Conservation (phyloP, 2,113 vertebrate genomes). For the Alligator mississippiensis region DNA sequence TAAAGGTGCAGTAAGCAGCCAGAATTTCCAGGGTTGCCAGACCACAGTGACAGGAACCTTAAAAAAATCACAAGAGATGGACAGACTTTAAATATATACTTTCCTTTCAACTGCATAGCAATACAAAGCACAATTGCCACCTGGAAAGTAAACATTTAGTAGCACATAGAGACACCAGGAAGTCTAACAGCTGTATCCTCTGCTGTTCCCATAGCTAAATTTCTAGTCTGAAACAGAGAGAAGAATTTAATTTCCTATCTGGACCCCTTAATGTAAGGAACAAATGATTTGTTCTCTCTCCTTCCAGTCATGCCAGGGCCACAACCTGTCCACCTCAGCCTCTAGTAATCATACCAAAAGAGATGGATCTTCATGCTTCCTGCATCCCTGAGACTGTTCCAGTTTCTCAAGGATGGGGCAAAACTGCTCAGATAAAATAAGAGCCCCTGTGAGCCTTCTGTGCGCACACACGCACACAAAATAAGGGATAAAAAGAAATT, state of each 20-base stretch:
- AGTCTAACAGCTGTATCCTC: background rate
- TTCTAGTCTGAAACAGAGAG: constrained; percentile 10
- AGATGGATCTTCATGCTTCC: background rate
- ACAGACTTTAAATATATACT: constrained; percentile 62
- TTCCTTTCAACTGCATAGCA: constrained; percentile 64
- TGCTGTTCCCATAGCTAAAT: constrained; percentile 2
- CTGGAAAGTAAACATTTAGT: constrained; percentile 33
- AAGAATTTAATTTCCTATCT: background rate
- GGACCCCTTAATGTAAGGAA: background rate
- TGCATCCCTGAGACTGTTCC: background rate
- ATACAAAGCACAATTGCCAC: constrained; percentile 9
- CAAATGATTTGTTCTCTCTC: background rate
- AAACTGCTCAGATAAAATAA: background rate
- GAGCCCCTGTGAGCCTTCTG: background rate
- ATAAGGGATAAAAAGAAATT: background rate
- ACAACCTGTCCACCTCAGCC: background rate
- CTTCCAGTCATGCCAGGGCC: background rate
- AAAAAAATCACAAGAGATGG: constrained; percentile 49
- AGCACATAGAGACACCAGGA: background rate
- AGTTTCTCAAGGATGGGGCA: background rate
- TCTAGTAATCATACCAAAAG: background rate
- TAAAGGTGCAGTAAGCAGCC: background rate
- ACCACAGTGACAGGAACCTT: background rate
- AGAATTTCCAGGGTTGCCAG: constrained; percentile 26
- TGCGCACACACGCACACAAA: background rate